A percentile compares a stretch with the other conserved stretches of the same genome.
Evolutionary conservation across 2,113 vertebrate species (phyloP).

Genomic region (Macroglossus sobrinus): DNA sequence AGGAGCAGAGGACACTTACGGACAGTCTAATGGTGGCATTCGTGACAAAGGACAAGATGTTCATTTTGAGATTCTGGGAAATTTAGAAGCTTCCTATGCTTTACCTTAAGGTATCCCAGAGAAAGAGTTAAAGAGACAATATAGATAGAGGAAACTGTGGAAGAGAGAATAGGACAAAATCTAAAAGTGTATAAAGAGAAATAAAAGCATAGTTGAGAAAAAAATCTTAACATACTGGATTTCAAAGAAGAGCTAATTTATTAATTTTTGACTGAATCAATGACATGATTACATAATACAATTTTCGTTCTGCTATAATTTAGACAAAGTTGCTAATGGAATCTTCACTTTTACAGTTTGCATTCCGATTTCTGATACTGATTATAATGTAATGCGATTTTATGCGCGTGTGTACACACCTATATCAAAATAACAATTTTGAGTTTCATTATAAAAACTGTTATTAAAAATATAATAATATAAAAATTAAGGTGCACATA

Average conservation of each 20-base stretch:
- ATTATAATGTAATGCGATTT: background rate
- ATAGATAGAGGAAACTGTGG: background rate
- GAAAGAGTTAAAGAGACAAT: background rate
- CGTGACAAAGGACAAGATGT: background rate
- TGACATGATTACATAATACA: background rate
- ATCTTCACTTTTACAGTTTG: background rate
- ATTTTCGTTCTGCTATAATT: background rate
- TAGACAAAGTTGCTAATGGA: background rate
- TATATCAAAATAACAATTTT: background rate
- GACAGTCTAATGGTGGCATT: background rate
- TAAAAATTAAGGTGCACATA: background rate
- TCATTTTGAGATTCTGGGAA: background rate
- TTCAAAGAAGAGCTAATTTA: background rate
- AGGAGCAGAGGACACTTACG: accelerated
- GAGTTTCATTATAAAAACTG: background rate
- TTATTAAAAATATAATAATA: background rate
- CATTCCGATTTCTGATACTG: background rate
- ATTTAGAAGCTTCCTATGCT: background rate
- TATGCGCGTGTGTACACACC: background rate
- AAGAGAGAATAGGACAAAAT: background rate
- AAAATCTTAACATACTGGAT: background rate
- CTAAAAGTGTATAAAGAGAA: background rate
- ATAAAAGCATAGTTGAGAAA: background rate
- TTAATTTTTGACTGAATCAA: background rate
- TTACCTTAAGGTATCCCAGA: background rate